These are phyloP conservation scores for Decapterus maruadsi DNA, from an alignment of 2,797 vertebrate genomes.

Conservation along the genomic window DNA sequence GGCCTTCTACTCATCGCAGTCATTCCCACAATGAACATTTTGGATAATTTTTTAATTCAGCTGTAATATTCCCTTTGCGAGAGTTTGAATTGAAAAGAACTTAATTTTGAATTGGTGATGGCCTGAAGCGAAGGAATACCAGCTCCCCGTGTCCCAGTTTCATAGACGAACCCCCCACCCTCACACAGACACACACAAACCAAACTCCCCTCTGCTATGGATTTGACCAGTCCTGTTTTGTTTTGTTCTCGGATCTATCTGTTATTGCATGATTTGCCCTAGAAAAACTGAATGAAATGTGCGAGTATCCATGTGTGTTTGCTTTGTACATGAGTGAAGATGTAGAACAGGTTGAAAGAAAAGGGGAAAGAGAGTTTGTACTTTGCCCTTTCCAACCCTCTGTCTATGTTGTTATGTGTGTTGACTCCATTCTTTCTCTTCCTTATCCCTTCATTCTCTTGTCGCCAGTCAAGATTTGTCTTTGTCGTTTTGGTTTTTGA, in stretches of 20 bases:
- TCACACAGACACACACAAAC: too few species aligned
- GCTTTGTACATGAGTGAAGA: conserved; percentile 45
- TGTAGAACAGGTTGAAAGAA: conserved; percentile 50
- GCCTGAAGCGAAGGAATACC: conserved; percentile 61
- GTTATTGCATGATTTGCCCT: conserved; percentile 71
- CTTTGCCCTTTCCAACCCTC: conserved; percentile 64
- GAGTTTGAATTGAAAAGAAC: conserved; percentile 3
- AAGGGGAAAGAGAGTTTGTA: conserved; percentile 64
- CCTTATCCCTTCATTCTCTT: conserved; percentile 46
- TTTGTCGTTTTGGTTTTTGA: conserved; percentile 38
- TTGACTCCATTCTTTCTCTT: conserved; percentile 44
- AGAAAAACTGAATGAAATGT: conserved; percentile 47
- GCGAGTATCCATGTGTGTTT: conserved; percentile 51
- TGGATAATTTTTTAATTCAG: background rate
- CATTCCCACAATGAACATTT: conserved; percentile 3
- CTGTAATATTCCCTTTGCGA: background rate
- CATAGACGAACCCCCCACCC: conserved; percentile 27
- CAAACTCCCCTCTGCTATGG: conserved; percentile 29
- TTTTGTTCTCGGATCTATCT: conserved; percentile 45
- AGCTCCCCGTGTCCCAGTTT: conserved; percentile 46
- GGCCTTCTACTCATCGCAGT: conserved; percentile 46
- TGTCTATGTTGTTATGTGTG: conserved; percentile 41
- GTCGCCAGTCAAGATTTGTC: conserved; percentile 73
- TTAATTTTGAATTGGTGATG: conserved; percentile 12
- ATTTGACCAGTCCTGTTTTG: conserved; percentile 50